Conservation (phyloP, 1,140 invertebrate species). For the Drosophila takahashii region DNA sequence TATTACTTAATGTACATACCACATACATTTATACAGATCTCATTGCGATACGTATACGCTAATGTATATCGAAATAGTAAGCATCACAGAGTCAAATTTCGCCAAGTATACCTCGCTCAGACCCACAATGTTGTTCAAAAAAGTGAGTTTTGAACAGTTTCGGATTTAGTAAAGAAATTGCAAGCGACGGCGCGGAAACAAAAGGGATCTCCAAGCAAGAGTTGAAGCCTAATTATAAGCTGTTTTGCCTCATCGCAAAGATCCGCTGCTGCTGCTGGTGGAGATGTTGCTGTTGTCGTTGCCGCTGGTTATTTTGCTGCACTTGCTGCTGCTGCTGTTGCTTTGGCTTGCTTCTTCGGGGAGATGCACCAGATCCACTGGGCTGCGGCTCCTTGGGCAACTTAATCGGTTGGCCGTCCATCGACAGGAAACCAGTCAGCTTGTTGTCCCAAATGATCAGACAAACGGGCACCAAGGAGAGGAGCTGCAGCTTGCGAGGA, state of each 20-base stretch:
- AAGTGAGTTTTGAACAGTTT: neutral
- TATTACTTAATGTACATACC: conserved; percentile 32
- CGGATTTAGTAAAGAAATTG: neutral
- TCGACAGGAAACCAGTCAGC: conserved; percentile 65
- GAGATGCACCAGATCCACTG: neutral
- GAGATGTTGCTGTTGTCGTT: conserved; percentile 8
- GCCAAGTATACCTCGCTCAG: neutral
- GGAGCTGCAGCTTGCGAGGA: conserved; percentile 65
- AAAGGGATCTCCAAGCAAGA: neutral
- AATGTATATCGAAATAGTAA: conserved; percentile 3
- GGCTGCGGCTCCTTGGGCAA: conserved; percentile 22
- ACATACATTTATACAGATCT: conserved; percentile 20
- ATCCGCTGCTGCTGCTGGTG: conserved; percentile 41
- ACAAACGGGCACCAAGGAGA: conserved; percentile 64
- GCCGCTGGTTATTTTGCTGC: conserved; percentile 23
- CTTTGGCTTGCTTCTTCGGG: conserved; percentile 19
- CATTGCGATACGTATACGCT: conserved; percentile 6
- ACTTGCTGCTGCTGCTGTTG: conserved; percentile 26
- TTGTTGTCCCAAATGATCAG: conserved; percentile 71
- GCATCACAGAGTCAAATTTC: conserved; percentile 46
- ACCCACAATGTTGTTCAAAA: conserved; percentile 6
- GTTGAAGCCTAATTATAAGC: conserved; percentile 28
- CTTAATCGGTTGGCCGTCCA: conserved; percentile 43
- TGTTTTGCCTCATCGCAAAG: conserved; percentile 40
- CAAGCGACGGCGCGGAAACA: neutral